Evolutionary conservation across 2,797 vertebrate species (phyloP).

Genomic region (Pseudochaenichthys georgianus): DNA sequence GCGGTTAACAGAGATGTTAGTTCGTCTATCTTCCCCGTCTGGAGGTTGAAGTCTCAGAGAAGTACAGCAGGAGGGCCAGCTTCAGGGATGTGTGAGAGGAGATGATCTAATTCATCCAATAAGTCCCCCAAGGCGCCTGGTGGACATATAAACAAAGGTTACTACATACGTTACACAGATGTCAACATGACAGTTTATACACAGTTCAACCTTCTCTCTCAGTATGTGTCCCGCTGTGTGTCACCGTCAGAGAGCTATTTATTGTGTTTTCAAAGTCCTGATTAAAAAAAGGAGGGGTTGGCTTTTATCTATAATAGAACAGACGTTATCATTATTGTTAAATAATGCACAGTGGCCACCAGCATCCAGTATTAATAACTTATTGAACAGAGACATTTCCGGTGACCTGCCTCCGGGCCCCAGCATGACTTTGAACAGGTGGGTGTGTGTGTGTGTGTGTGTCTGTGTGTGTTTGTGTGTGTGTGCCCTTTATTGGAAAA

Average conservation of each 20-base stretch:
- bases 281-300: constrained; percentile 74
- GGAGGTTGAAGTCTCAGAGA: too few relatives aligned
- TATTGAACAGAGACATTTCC: constrained; percentile 85
- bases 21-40: too few relatives aligned
- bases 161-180: too few relatives aligned
- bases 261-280: constrained; percentile 81
- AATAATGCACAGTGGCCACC: constrained; percentile 90
- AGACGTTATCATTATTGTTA: constrained; percentile 90
- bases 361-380: constrained; percentile 92
- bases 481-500: constrained; percentile 55
- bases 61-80: too few relatives aligned
- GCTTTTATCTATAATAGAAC: constrained; percentile 91
- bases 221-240: constrained; percentile 5
- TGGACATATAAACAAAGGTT: too few relatives aligned
- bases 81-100: too few relatives aligned
- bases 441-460: constrained; percentile 32
- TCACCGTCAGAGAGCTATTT: constrained; percentile 45
- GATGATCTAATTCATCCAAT: too few relatives aligned
- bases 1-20: too few relatives aligned
- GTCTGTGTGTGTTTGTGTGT: constrained; percentile 8
- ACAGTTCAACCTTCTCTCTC: not conserved
- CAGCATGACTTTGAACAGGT: constrained; percentile 63
- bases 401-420: constrained; percentile 81
- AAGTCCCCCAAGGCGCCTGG: too few relatives aligned
- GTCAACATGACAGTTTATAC: too few relatives aligned